Conservation (phyloP, 2,797 vertebrate species). For the Petrocephalus sullivani region DNA sequence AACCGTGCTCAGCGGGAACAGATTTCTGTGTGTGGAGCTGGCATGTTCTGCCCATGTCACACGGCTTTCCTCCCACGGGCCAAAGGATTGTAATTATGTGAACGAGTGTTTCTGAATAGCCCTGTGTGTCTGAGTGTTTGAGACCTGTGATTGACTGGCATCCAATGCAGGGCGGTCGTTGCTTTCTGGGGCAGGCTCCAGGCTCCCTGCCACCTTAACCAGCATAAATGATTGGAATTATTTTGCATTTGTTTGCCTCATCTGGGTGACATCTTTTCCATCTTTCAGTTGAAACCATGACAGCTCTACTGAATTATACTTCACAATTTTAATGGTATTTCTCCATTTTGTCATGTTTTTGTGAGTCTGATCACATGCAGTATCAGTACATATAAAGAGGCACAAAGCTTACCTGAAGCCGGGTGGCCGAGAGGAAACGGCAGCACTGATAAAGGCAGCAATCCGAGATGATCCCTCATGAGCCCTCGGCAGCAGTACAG, state of each 20-base stretch:
- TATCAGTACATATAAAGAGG: constrained; percentile 9
- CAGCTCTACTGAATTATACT: neutral
- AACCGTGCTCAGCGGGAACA: neutral
- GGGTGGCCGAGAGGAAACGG: constrained; percentile 11
- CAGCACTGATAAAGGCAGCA: constrained; percentile 43
- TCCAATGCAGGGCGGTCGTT: neutral
- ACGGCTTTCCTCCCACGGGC: neutral
- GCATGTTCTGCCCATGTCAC: neutral
- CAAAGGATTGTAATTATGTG: neutral
- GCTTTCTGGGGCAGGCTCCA: neutral
- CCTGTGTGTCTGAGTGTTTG: neutral
- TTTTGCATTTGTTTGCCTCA: neutral
- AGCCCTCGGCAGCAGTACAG: constrained; percentile 61
- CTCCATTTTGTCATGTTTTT: neutral
- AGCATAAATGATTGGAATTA: neutral
- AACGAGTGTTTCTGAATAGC: neutral
- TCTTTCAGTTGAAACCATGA: neutral
- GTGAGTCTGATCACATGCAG: neutral
- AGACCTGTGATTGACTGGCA: neutral
- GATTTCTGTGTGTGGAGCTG: neutral
- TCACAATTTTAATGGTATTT: neutral
- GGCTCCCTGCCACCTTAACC: neutral
- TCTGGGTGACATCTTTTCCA: neutral
- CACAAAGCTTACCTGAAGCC: constrained; percentile 25
- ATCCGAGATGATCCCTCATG: constrained; percentile 59